phyloP scores from a whole-genome alignment of 2,113 vertebrate species.

The Pimephales promelas region DNA sequence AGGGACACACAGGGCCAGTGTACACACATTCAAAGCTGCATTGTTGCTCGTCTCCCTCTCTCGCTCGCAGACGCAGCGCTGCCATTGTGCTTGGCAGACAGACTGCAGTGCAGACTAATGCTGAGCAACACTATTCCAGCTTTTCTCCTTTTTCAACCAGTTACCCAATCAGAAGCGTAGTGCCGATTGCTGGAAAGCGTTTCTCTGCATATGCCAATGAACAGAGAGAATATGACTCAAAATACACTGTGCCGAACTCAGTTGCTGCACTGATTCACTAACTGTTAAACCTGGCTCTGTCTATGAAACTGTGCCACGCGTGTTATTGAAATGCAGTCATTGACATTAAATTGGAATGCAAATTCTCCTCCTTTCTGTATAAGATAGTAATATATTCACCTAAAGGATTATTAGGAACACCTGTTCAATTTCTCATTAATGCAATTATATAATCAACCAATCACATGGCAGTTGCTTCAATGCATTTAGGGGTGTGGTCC shows the following conservation, averaged over 20 bases:
- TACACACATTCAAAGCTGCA: conserved; percentile 71
- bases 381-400: not conserved
- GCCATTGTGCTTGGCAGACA: not conserved
- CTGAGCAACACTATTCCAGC: not conserved
- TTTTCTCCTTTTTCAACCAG: not conserved
- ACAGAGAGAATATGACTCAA: not conserved
- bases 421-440: too few species aligned
- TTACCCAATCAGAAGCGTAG: not conserved
- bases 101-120: conserved; percentile 9
- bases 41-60: conserved; percentile 64
- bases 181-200: not conserved
- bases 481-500: too few species aligned
- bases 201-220: not conserved
- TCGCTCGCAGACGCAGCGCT: not conserved
- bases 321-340: not conserved
- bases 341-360: not conserved
- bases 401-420: too few species aligned
- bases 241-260: not conserved
- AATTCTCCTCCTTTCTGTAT: not conserved
- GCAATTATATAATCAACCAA: too few species aligned
- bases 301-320: not conserved
- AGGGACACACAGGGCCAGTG: conserved; percentile 69
- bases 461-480: too few species aligned
- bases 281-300: not conserved
- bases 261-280: not conserved